These are phyloP conservation scores for Eublepharis macularius DNA, from an alignment of 2,113 vertebrate species.

Conservation along the genomic window DNA sequence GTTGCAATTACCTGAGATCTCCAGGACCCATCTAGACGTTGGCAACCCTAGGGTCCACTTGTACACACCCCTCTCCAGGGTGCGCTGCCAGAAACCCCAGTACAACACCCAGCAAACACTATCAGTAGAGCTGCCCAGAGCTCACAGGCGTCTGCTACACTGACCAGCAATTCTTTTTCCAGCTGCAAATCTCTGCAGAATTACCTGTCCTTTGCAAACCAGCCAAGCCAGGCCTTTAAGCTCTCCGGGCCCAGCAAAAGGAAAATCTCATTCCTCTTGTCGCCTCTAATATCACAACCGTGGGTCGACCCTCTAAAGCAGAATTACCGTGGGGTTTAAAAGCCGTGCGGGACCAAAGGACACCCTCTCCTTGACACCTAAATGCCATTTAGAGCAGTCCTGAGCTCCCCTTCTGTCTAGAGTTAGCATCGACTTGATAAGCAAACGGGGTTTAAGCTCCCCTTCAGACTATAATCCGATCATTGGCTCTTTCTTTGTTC, in stretches of 20 bases:
- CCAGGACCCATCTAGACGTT: too few species aligned
- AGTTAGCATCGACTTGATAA: neutral
- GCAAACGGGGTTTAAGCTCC: neutral
- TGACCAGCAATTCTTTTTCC: too few species aligned
- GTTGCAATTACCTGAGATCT: too few species aligned
- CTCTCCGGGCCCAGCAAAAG: neutral
- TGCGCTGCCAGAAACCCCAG: too few species aligned
- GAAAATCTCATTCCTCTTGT: neutral
- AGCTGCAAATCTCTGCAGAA: neutral
- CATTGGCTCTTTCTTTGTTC: fast-evolving
- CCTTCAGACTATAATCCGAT: neutral
- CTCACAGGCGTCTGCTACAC: too few species aligned
- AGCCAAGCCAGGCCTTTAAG: neutral
- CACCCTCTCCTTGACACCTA: conserved; percentile 20
- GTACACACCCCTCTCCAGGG: too few species aligned
- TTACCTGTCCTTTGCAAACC: neutral
- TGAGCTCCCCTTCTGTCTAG: neutral
- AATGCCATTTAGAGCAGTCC: neutral
- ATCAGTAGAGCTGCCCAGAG: too few species aligned
- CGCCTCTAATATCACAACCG: neutral
- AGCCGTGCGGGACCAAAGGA: neutral
- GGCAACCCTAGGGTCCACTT: too few species aligned
- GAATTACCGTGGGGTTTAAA: neutral
- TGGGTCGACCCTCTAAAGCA: neutral
- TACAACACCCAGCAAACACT: too few species aligned